These are phyloP conservation scores for Emmelina monodactyla DNA, from an alignment of 2,888 invertebrate species.

Conservation along the genomic window DNA sequence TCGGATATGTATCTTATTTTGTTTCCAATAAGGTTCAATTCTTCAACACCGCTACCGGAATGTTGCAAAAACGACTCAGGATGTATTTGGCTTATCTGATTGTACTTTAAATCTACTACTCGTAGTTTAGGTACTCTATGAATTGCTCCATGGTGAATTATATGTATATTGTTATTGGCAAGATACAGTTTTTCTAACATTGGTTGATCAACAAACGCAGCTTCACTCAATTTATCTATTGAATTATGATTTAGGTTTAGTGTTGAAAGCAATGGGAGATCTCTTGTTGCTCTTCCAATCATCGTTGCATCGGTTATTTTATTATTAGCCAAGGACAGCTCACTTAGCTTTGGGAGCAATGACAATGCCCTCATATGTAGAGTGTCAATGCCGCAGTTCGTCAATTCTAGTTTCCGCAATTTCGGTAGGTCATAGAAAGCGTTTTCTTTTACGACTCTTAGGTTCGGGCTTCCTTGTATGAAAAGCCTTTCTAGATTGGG, in stretches of 20 bases:
- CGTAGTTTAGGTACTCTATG: conserved; percentile 78
- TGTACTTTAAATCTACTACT: conserved; percentile 78
- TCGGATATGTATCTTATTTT: conserved; percentile 79
- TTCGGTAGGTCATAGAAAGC: conserved; percentile 74
- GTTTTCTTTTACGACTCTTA: conserved; percentile 76
- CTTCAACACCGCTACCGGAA: conserved; percentile 78
- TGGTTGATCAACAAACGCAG: conserved; percentile 80
- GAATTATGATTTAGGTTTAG: conserved; percentile 76
- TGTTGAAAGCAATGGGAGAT: conserved; percentile 74
- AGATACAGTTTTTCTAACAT: conserved; percentile 72
- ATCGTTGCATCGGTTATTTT: conserved; percentile 80
- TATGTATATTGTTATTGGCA: conserved; percentile 76
- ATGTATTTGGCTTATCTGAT: conserved; percentile 78
- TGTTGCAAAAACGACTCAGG: conserved; percentile 83
- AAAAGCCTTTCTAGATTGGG: conserved; percentile 78
- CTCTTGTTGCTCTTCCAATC: conserved; percentile 79
- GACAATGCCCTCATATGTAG: conserved; percentile 81
- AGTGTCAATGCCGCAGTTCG: conserved; percentile 77
- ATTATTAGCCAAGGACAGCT: conserved; percentile 76
- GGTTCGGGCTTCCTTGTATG: conserved; percentile 72
- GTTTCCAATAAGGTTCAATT: conserved; percentile 78
- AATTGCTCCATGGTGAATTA: conserved; percentile 82
- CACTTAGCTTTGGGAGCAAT: conserved; percentile 73
- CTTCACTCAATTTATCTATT: conserved; percentile 76
- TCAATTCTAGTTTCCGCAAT: conserved; percentile 76